Conservation (phyloP, 2,888 invertebrate species). For the Morpho deidamia region DNA sequence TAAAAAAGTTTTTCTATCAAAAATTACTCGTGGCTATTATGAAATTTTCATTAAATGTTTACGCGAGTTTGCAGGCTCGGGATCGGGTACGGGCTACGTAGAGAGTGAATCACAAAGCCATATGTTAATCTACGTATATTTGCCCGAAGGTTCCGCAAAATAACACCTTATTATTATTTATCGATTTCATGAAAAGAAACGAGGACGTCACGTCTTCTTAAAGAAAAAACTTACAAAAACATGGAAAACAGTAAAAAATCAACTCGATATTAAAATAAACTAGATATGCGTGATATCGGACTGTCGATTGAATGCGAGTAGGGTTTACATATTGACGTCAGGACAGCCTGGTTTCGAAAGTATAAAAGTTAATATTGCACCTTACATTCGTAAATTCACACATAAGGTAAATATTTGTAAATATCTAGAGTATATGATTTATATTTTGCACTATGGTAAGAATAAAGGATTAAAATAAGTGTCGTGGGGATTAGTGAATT, state of each 20-base stretch:
- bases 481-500: no score
- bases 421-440: no score
- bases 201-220: constrained; percentile 54
- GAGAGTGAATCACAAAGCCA: constrained; percentile 41
- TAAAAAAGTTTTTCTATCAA: constrained; percentile 45
- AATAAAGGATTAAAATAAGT: no score
- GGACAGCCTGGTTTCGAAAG: neutral
- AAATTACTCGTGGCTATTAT: constrained; percentile 42
- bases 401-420: no score
- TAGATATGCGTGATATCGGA: constrained; percentile 47
- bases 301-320: constrained; percentile 44
- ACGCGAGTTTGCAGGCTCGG: constrained; percentile 14
- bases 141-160: constrained; percentile 31
- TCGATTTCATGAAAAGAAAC: constrained; percentile 40
- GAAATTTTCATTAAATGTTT: constrained; percentile 41
- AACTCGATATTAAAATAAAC: constrained; percentile 64
- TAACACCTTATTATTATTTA: constrained; percentile 29
- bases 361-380: no score
- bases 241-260: constrained; percentile 60
- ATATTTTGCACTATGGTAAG: no score
- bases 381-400: neutral
- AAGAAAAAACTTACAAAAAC: constrained; percentile 39
- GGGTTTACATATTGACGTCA: neutral
- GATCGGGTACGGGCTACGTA: neutral
- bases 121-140: constrained; percentile 41